These are phyloP conservation scores for Indri indri DNA, from an alignment of 2,113 vertebrate species.

Conservation along the genomic window DNA sequence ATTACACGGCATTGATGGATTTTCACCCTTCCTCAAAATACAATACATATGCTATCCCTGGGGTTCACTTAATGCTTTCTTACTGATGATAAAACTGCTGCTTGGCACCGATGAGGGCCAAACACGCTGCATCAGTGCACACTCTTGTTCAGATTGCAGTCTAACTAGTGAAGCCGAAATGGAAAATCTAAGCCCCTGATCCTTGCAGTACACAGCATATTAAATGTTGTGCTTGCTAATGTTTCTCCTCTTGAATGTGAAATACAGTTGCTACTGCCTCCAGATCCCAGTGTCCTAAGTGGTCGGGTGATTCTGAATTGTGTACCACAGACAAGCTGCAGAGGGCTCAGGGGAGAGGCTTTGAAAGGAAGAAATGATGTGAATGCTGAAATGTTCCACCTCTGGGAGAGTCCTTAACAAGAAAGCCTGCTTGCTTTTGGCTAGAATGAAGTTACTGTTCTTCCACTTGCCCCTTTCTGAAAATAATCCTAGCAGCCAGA, in stretches of 20 bases:
- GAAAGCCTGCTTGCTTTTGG: background rate
- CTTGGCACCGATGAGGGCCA: background rate
- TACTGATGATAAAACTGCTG: conserved; percentile 46
- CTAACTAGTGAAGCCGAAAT: conserved; percentile 10
- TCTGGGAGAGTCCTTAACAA: background rate
- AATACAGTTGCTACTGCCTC: conserved; percentile 16
- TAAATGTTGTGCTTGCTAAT: conserved; percentile 25
- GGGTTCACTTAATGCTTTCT: conserved; percentile 61
- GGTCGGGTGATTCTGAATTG: conserved; percentile 9
- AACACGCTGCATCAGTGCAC: conserved; percentile 17
- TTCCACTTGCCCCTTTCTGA: background rate
- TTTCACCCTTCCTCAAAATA: conserved; percentile 61
- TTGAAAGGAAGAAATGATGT: conserved; percentile 22
- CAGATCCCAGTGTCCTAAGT: conserved; percentile 28
- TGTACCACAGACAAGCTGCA: background rate
- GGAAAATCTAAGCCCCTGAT: background rate
- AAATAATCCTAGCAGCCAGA: conserved; percentile 1
- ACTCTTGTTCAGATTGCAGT: conserved; percentile 21
- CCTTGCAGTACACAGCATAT: background rate
- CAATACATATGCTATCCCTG: conserved; percentile 34
- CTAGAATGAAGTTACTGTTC: background rate
- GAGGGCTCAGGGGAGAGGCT: conserved; percentile 13
- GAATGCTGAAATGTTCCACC: background rate
- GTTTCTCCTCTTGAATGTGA: conserved; percentile 47
- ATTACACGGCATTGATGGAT: conserved; percentile 59